Evolutionary conservation across 2,888 invertebrate genomes (phyloP).

Genomic region (Phalera bucephala): DNA sequence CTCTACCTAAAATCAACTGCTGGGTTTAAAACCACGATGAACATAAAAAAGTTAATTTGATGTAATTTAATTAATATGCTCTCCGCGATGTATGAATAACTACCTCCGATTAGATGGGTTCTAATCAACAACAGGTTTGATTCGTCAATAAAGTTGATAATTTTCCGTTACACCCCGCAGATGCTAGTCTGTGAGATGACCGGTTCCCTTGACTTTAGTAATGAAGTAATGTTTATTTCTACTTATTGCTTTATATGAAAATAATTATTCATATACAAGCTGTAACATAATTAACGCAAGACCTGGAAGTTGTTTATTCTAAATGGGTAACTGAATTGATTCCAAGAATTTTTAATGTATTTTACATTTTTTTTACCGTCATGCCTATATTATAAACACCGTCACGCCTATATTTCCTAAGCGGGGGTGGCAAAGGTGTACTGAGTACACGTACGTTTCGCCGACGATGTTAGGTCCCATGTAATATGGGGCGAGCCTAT

Average conservation of each 20-base stretch:
- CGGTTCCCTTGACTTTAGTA: slow-evolving; percentile 31
- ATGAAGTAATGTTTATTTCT: slow-evolving; percentile 28
- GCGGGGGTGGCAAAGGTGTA: too few relatives aligned
- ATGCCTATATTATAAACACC: too few relatives aligned
- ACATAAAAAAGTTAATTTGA: slow-evolving; percentile 10
- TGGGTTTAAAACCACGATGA: slow-evolving; percentile 8
- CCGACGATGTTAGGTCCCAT: too few relatives aligned
- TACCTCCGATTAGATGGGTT: slow-evolving; percentile 15
- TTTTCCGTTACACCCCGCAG: slow-evolving; percentile 31
- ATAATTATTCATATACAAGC: too few relatives aligned
- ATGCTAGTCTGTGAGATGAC: slow-evolving; percentile 21
- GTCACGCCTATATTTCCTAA: too few relatives aligned
- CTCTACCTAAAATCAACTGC: slow-evolving; percentile 15
- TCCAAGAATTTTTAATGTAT: too few relatives aligned
- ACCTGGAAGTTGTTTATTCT: too few relatives aligned
- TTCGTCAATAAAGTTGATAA: slow-evolving; percentile 27
- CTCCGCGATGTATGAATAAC: slow-evolving; percentile 21
- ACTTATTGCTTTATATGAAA: slow-evolving; percentile 15
- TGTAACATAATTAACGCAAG: too few relatives aligned
- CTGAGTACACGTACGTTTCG: too few relatives aligned
- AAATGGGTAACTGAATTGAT: too few relatives aligned
- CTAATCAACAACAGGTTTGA: slow-evolving; percentile 19
- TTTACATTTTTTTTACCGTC: too few relatives aligned
- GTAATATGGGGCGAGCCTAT: too few relatives aligned
- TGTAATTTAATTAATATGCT: slow-evolving; percentile 25